Evolutionary conservation across 2,113 vertebrate species (phyloP).

Genomic region (Rattus norvegicus): GRCr8 NC_086024.1:34712001-34712500

Average conservation of each 20-base stretch:
- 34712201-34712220: constrained; percentile 42
- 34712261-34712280: constrained; percentile 80
- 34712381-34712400: constrained; percentile 63
- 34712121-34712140: not conserved
- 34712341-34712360: constrained; percentile 29
- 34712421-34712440: constrained; percentile 53
- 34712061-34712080: not conserved
- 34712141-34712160: not conserved
- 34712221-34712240: constrained; percentile 22
- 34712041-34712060: not conserved
- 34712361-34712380: not conserved
- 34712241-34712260: constrained; percentile 65
- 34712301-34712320: constrained; percentile 52
- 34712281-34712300: constrained; percentile 73
- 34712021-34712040: not conserved
- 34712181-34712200: constrained; percentile 40
- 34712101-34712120: not conserved
- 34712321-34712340: constrained; percentile 65
- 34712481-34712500: not conserved
- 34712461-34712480: constrained; percentile 36
- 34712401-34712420: constrained; percentile 53
- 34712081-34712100: not conserved
- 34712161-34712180: not conserved
- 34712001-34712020: not conserved
- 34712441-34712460: constrained; percentile 10